These are phyloP conservation scores for Himalopsyche kuldschensis DNA, from an alignment of 2,888 invertebrate genomes.

Conservation along the genomic window DNA sequence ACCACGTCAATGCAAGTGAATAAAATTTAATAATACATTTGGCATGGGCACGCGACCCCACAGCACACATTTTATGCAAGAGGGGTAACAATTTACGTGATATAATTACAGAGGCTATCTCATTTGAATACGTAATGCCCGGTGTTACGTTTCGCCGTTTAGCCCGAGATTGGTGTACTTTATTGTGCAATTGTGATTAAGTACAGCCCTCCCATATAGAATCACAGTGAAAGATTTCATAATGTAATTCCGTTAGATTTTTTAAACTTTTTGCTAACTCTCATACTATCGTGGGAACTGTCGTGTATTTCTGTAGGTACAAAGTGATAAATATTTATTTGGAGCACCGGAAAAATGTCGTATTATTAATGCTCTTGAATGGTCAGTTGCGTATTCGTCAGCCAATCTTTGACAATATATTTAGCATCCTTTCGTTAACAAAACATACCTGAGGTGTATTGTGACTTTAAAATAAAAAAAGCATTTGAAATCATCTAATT, in stretches of 20 bases:
- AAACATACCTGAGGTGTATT: too few species aligned
- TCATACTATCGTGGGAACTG: not conserved
- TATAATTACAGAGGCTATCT: conserved; percentile 20
- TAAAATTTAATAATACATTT: conserved; percentile 1
- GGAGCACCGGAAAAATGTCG: too few species aligned
- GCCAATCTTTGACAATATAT: too few species aligned
- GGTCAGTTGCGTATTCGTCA: too few species aligned
- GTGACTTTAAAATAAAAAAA: too few species aligned
- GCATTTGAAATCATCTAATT: too few species aligned
- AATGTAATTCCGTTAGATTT: not conserved
- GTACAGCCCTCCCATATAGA: not conserved
- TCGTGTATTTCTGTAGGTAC: not conserved
- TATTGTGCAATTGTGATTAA: not conserved
- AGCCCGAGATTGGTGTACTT: not conserved
- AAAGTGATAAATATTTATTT: too few species aligned
- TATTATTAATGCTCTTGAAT: too few species aligned
- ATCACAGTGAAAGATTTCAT: not conserved
- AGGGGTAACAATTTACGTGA: conserved; percentile 7
- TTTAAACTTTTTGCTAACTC: not conserved
- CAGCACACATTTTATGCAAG: not conserved
- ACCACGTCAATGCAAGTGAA: not conserved
- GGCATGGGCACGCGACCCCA: not conserved
- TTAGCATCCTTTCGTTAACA: too few species aligned
- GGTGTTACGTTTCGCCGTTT: not conserved
- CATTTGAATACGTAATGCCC: conserved; percentile 19